Conservation (phyloP, 1,140 invertebrate genomes). For the Macrotrachela quadricornifera region DNA sequence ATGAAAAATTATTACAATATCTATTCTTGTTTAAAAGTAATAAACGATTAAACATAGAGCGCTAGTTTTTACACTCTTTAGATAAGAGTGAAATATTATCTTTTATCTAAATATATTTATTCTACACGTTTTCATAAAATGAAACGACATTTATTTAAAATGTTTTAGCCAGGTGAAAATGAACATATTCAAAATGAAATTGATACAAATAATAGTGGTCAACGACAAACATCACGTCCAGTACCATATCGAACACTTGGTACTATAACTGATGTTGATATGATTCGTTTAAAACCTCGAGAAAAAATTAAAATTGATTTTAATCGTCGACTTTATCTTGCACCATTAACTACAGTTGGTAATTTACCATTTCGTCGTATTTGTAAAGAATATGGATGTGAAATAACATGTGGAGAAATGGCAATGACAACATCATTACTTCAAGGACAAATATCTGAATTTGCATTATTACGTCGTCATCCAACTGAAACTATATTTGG, state of each 20-base stretch:
- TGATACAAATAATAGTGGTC: background rate
- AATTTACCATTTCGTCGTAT: slow-evolving; percentile 89
- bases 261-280: slow-evolving; percentile 39
- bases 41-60: too few species aligned
- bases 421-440: slow-evolving; percentile 60
- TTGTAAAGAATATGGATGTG: slow-evolving; percentile 78
- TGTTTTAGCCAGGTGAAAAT: slow-evolving; percentile 2
- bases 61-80: too few species aligned
- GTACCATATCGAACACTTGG: slow-evolving; percentile 21
- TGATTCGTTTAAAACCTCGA: slow-evolving; percentile 37
- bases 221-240: slow-evolving; percentile 3
- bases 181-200: slow-evolving; percentile 1
- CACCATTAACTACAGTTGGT: slow-evolving; percentile 79
- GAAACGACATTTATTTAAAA: too few species aligned
- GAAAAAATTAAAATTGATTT: slow-evolving; percentile 56
- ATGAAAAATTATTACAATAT: too few species aligned
- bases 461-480: slow-evolving; percentile 81
- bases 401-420: slow-evolving; percentile 97
- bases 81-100: too few species aligned
- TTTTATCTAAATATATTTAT: too few species aligned
- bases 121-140: too few species aligned
- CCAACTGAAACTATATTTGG: slow-evolving; percentile 75
- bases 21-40: too few species aligned
- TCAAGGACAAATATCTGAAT: slow-evolving; percentile 68
- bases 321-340: slow-evolving; percentile 64